Evolutionary conservation across 2,797 vertebrate species (phyloP), one percentile per base, ranked within the genome.

Genomic region (Bradypodion ventrale): DNA sequence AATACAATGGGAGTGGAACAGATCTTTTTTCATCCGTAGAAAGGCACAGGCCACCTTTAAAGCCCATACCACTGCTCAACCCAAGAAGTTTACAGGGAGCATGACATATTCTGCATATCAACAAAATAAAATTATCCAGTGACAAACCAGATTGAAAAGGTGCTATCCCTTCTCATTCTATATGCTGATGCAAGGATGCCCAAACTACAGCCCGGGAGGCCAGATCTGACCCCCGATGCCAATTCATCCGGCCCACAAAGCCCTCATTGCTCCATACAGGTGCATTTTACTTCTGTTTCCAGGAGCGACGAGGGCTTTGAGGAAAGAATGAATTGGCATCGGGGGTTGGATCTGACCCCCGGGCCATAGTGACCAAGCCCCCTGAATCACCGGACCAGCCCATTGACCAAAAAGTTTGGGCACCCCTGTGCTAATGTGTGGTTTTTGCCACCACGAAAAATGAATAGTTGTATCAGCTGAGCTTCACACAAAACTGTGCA

Each of bases 21-120:
- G 70, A 87, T 6, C 25, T 69, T 13, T 56, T 46, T 42, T 56
- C 19, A 32, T 49, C 89, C 68, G 82, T 1, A 7, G 40, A 75
- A 40, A 84, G 3, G 7, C 25, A 78, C n/a, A 42, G 65, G 83
- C 85, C 69, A 59, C 8, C 7, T 88, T 73, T 82, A 35, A 3
- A 75, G 37, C n/a, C 46, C 1, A 49, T n/a, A 80, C 6, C 76
- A 27, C 23, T 88, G 23, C 1, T 63, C 5, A 2, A 9, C n/a
- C 27, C 49, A 76, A 29, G 86, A 82, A 49, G 72, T 0, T 73
- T 83, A 82, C 27, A 32, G 63, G 42, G 3, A 40, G 1, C 78
- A 89, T 86, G 77, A 44, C 44, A 69, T 59, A 66, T 7, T 68
- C 0, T 1, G 19, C 1, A 75, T 79, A 68, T 46, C 68, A 63